phyloP scores from a whole-genome alignment of 2,797 vertebrate species.

The Moxostoma hubbsi region DNA sequence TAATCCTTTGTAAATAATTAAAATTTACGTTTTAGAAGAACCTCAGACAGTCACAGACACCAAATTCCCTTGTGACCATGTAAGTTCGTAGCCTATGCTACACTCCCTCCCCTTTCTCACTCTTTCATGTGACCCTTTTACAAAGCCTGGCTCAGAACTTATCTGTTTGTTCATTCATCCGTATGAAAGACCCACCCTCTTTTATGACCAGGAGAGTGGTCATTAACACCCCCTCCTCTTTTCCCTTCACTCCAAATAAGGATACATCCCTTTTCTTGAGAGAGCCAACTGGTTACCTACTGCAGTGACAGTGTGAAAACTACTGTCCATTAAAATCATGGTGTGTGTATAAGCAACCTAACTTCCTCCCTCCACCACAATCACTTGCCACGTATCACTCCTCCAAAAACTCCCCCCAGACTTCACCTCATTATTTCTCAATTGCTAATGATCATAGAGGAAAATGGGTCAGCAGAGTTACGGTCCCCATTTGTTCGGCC shows the following conservation, averaged over 20 bases:
- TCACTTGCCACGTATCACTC: neutral
- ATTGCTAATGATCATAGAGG: constrained; percentile 9
- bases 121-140: constrained; percentile 67
- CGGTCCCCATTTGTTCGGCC: constrained; percentile 1
- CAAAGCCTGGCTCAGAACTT: constrained; percentile 65
- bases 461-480: constrained; percentile 40
- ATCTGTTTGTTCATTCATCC: constrained; percentile 77
- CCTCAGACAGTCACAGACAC: constrained; percentile 59
- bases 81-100: constrained; percentile 25
- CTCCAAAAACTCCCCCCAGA: constrained; percentile 9
- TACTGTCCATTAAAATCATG: neutral
- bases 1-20: constrained; percentile 37
- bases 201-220: constrained; percentile 71
- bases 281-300: constrained; percentile 50
- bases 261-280: constrained; percentile 54
- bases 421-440: constrained; percentile 8
- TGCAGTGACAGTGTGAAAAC: constrained; percentile 1
- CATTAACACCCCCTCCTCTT: constrained; percentile 64
- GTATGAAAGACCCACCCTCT: constrained; percentile 72
- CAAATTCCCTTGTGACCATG: constrained; percentile 65
- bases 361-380: neutral
- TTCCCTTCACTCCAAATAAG: constrained; percentile 62
- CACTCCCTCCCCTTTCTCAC: constrained; percentile 56
- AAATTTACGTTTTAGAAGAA: constrained; percentile 11
- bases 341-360: neutral